Conservation (phyloP, 2,888 invertebrate genomes). For the Thereva unica region DNA sequence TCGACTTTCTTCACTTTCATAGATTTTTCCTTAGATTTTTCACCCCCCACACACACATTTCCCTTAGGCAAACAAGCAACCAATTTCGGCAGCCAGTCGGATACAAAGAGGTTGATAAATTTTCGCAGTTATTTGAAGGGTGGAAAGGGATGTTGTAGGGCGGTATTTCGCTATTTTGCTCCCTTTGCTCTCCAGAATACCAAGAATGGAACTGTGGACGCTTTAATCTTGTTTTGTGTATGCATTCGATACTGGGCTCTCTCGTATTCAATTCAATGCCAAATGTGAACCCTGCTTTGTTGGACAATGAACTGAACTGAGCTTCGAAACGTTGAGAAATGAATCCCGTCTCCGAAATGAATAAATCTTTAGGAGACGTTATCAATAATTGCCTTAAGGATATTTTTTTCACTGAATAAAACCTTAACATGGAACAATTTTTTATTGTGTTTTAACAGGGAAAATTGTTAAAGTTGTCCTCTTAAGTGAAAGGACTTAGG, state of each 20-base stretch:
- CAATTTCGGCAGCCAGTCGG: slow-evolving; percentile 27
- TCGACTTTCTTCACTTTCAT: slow-evolving; percentile 12
- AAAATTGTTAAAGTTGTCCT: no score
- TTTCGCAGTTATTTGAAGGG: slow-evolving; percentile 25
- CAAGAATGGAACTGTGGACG: slow-evolving; percentile 3
- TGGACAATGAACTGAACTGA: slow-evolving; percentile 22
- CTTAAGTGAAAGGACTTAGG: no score
- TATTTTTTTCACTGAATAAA: no score
- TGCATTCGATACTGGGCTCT: slow-evolving; percentile 15
- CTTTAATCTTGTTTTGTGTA: slow-evolving; percentile 30
- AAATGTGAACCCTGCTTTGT: slow-evolving; percentile 12
- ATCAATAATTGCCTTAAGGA: no score
- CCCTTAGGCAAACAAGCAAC: slow-evolving; percentile 30
- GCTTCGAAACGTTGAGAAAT: no score
- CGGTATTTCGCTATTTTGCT: background rate
- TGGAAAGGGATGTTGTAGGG: slow-evolving; percentile 12
- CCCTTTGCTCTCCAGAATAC: no score
- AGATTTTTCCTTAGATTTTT: slow-evolving; percentile 21
- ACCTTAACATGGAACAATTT: no score
- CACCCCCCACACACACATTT: slow-evolving; percentile 6
- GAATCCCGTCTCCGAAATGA: no score
- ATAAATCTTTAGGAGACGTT: no score
- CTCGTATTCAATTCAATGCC: slow-evolving; percentile 3
- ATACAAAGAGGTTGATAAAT: slow-evolving; percentile 32
- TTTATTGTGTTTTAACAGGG: no score